phyloP scores from a whole-genome alignment of 2,888 invertebrate genomes.

The Amblyjoppa proteus region DNA sequence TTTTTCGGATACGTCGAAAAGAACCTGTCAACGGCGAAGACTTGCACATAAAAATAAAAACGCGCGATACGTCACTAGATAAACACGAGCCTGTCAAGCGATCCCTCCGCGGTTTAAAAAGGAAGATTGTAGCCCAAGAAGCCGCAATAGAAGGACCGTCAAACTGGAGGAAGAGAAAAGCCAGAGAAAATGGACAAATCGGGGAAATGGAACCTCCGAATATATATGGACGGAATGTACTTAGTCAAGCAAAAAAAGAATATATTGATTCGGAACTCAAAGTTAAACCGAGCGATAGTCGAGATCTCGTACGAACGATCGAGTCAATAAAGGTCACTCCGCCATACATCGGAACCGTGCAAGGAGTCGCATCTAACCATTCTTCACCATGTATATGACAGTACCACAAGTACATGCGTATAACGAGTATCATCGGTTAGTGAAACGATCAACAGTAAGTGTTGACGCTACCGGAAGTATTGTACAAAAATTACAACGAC shows the following conservation, averaged over 20 bases:
- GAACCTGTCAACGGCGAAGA: slow-evolving; percentile 15
- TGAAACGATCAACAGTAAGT: slow-evolving; percentile 32
- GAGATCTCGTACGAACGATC: slow-evolving; percentile 46
- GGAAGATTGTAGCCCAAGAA: slow-evolving; percentile 34
- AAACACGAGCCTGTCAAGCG: slow-evolving; percentile 55
- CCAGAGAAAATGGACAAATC: slow-evolving; percentile 19
- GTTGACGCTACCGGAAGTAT: slow-evolving; percentile 61
- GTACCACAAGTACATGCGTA: slow-evolving; percentile 52
- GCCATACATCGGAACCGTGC: background rate
- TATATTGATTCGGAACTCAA: slow-evolving; percentile 35
- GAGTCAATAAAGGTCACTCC: slow-evolving; percentile 31
- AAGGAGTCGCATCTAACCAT: background rate
- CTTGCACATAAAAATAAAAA: slow-evolving; percentile 37
- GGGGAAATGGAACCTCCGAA: slow-evolving; percentile 16
- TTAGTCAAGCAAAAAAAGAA: slow-evolving; percentile 44
- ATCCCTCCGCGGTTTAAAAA: slow-evolving; percentile 39
- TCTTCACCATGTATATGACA: background rate
- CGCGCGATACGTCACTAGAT: slow-evolving; percentile 51
- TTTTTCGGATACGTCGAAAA: slow-evolving; percentile 38
- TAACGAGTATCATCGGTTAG: slow-evolving; percentile 41
- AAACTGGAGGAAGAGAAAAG: slow-evolving; percentile 50
- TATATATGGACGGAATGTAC: slow-evolving; percentile 35
- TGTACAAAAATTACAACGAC: slow-evolving; percentile 42
- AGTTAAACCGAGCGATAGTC: slow-evolving; percentile 41
- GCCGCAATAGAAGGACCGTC: slow-evolving; percentile 41